Base-by-base conservation (phyloP, 2,113 vertebrate genomes). In the Leuciscus idus region DNA sequence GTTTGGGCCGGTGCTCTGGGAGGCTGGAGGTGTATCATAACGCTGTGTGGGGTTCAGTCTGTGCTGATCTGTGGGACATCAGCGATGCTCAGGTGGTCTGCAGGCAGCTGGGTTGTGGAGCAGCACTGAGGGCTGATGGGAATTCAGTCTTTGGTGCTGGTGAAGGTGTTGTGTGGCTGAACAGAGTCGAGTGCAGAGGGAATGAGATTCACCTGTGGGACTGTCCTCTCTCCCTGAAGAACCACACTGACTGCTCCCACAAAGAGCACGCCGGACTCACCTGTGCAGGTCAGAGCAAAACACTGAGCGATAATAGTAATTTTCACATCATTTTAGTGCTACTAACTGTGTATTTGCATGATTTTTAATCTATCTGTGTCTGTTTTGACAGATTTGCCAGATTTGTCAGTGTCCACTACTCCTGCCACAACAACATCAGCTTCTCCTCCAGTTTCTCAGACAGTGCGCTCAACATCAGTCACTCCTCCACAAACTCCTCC, bases 161-260 rank as follows among this genome's bases (percentile, higher is more conserved):
- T 55, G 52, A 55, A 55, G 52, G 52, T 55, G 52, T 55, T 55
- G 52, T 55, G 52, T 55, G 52, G 52, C 17, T 55, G 52, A 55
- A 55, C 52, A 21, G 52, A 55, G 17, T 55, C 52, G 52, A 55
- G 59, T 91, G 90, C 85, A 76, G 88, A 36, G 90, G 90, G 48
- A 90, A 79, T 23, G 90, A 91, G 72, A 84, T 83, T 26, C 62
- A 73, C 46, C 82, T 90, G n/a, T 86, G 73, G 80, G 57, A 90
- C 55, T 91, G 52, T 55, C 52, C 52, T 55, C 52, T 21, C 52
- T 72, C 87, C 26, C 76, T 81, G 61, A 87, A 81, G 76, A 76
- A 85, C 39, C 87, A 84, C 82, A 57, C 84, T 73, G 80, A 84
- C 77, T 88, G 79, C 30, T 86, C 84, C 66, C 80, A 83, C 70